A percentile compares a stretch with the other conserved stretches of the same genome.
These are phyloP conservation scores for Catalaphyllia jardinei DNA, from an alignment of 64 coral and sea anemone species.

Conservation along the genomic window DNA sequence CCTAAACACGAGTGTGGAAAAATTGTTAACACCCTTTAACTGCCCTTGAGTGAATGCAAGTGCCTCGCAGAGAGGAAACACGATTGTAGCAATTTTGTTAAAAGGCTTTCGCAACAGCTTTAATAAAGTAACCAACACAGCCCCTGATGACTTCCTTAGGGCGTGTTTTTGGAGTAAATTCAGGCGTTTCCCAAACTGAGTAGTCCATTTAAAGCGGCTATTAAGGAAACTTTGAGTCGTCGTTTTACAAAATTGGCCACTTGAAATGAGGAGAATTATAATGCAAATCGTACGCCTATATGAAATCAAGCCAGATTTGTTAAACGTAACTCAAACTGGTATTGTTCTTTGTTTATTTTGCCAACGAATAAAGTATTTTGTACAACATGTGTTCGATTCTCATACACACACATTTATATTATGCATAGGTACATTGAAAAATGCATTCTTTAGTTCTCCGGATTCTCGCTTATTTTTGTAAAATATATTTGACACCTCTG, in stretches of 20 bases:
- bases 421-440: not conserved
- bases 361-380: not conserved
- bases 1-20: not conserved
- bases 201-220: not conserved
- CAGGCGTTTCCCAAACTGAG: not conserved
- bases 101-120: not conserved
- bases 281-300: not conserved
- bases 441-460: not conserved
- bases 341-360: not conserved
- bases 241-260: slow-evolving; percentile 11
- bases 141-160: not conserved
- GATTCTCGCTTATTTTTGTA: not conserved
- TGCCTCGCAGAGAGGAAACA: not conserved
- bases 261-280: slow-evolving; percentile 1
- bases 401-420: not conserved
- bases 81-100: not conserved
- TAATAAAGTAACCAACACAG: not conserved
- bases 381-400: not conserved
- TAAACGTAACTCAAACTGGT: not conserved
- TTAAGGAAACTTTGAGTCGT: not conserved
- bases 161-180: slow-evolving; percentile 7
- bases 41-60: not conserved
- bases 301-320: not conserved
- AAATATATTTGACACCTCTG: slow-evolving; percentile 6
- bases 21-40: not conserved